A percentile compares a stretch with the other conserved stretches of the same genome.
Evolutionary conservation across 2,113 vertebrate genomes (phyloP).

Genomic region (Clarias batrachus): DNA sequence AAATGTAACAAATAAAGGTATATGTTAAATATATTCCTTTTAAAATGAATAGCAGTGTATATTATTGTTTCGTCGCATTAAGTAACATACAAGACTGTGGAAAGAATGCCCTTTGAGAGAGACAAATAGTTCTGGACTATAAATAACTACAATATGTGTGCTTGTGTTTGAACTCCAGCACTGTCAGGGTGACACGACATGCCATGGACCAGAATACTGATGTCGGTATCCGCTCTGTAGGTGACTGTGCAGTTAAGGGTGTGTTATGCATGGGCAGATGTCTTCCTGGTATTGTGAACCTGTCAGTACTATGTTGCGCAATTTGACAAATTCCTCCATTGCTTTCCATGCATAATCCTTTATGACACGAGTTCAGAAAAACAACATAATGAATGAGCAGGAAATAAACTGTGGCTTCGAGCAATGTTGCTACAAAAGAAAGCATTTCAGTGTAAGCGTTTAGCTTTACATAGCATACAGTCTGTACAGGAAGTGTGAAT

Average conservation of each 20-base stretch:
- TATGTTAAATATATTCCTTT: not conserved
- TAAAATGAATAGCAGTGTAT: not conserved
- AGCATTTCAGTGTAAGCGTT: not conserved
- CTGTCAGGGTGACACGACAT: constrained; percentile 32
- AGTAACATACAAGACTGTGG: not conserved
- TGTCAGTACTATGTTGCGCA: constrained; percentile 28
- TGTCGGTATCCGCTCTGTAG: constrained; percentile 4
- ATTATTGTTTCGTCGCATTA: not conserved
- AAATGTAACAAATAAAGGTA: no score
- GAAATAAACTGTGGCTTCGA: not conserved
- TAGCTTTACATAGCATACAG: not conserved
- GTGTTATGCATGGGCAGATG: constrained; percentile 5
- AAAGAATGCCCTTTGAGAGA: not conserved
- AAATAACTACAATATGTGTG: constrained; percentile 12
- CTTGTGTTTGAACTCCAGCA: not conserved
- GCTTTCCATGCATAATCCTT: not conserved
- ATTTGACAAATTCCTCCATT: constrained; percentile 27
- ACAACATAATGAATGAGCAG: not conserved
- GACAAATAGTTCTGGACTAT: not conserved
- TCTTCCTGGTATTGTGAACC: constrained; percentile 27
- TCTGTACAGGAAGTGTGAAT: constrained; percentile 2
- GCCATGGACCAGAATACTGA: constrained; percentile 7
- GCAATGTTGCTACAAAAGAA: not conserved
- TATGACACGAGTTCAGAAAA: not conserved
- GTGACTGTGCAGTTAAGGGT: constrained; percentile 33